Base-by-base conservation (phyloP, 2,797 vertebrate genomes). In the Lagodon rhomboides region DNA sequence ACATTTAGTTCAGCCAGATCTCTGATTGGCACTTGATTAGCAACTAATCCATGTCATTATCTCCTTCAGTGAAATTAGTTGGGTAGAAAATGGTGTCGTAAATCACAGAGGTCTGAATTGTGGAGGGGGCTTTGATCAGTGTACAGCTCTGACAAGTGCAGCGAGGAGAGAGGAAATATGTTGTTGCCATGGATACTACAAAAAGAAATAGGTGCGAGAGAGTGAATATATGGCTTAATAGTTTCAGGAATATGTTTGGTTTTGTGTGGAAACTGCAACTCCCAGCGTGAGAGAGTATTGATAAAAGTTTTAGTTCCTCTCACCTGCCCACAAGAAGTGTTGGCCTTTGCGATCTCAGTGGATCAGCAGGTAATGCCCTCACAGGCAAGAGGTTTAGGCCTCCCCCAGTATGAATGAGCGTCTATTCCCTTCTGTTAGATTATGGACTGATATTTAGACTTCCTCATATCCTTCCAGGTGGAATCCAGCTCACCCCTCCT, bases 1-100 rank as follows among this genome's bases (percentile, higher is more conserved):
- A 96, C 94, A 97, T 96, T 97, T 95, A 94, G 92, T 88, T 94
- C 95, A 90, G 90, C 85, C 90, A 96, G 93, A 95, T 95, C 93
- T 94, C 95, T 97, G 97, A 98, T 96, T 98, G 97, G 96, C 97
- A 98, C 96, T 96, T 99, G 97, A 98, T 98, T 98, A 98, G 94
- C 92, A 93, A 96, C 96, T 96, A 96, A 96, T 97, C 97, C 95
- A 90, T 96, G 95, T 96, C 96, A 97, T 98, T 98, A 97, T 96
- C 96, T 97, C 96, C 95, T 96, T 95, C 92, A 96, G 95, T 96
- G 93, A 96, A 98, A 98, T 97, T 96, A 97, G 95, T 95, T 95
- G 95, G 93, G 94, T 95, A 95, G 96, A 97, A 97, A 97, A 97
- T 96, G 96, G 95, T 95, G 95, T 94, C 94, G 93, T 97, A 96